Conservation (phyloP, 2,113 vertebrate genomes). For the Caranx ignobilis region DNA sequence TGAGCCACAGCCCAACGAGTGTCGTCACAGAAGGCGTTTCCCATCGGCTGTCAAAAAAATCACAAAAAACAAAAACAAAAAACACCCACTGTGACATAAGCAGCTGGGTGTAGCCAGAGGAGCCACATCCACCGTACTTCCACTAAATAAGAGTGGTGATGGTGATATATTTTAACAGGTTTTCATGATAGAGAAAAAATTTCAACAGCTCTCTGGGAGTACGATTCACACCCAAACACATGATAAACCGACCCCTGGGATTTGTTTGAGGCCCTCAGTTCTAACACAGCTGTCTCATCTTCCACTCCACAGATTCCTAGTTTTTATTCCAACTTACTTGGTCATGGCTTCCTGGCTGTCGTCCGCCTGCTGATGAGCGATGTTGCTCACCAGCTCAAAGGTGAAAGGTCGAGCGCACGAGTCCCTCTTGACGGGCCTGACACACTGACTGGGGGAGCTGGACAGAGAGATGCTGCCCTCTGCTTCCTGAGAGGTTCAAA, state of each 20-base stretch:
- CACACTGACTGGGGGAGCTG: constrained; percentile 68
- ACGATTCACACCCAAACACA: neutral
- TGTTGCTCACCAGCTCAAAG: constrained; percentile 82
- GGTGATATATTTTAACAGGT: too few species aligned
- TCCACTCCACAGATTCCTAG: neutral
- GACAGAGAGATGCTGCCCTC: constrained; percentile 80
- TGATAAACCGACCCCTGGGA: too few species aligned
- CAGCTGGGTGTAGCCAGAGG: neutral
- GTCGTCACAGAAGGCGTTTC: constrained; percentile 25
- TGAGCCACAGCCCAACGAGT: neutral
- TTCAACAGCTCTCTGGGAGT: neutral
- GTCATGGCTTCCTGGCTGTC: constrained; percentile 51
- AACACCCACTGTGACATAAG: constrained; percentile 39
- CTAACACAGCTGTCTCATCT: neutral
- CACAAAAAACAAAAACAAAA: too few species aligned
- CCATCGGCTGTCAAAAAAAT: constrained; percentile 10
- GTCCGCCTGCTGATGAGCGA: constrained; percentile 60
- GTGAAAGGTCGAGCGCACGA: constrained; percentile 86
- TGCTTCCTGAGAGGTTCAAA: constrained; percentile 74
- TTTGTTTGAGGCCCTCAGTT: too few species aligned
- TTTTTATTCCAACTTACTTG: constrained; percentile 72
- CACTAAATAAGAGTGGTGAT: constrained; percentile 7
- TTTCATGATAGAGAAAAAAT: neutral
- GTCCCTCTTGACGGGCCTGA: constrained; percentile 81
- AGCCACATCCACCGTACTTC: neutral